Evolutionary conservation across 1,140 invertebrate genomes (phyloP).

Genomic region (Bombus pascuorum): DNA sequence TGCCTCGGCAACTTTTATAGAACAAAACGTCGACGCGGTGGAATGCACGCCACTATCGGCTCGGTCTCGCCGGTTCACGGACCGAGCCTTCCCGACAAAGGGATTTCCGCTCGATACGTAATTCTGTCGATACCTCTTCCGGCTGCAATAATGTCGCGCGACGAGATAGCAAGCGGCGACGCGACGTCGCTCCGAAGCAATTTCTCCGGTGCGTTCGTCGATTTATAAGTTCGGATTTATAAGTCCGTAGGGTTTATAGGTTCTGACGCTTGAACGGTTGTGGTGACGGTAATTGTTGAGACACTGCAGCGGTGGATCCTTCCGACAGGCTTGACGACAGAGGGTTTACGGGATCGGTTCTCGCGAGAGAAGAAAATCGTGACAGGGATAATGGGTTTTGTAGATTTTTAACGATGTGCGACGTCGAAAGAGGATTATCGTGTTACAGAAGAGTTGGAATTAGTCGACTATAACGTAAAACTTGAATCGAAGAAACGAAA

Average conservation of each 20-base stretch:
- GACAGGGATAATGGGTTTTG: neutral
- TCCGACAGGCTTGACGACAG: too few species aligned
- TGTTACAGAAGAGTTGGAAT: too few species aligned
- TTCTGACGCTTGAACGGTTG: neutral
- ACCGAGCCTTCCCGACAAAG: conserved; percentile 12
- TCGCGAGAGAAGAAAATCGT: neutral
- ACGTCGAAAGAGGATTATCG: too few species aligned
- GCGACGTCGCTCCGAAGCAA: neutral
- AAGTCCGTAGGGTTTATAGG: neutral
- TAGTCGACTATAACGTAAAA: too few species aligned
- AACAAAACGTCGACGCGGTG: conserved; percentile 57
- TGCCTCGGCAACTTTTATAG: conserved; percentile 57
- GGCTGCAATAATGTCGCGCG: conserved; percentile 5
- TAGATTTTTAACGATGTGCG: neutral
- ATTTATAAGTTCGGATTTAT: conserved; percentile 24
- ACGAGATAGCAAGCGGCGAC: neutral
- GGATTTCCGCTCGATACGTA: conserved; percentile 32
- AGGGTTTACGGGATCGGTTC: neutral
- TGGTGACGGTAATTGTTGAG: conserved; percentile 14
- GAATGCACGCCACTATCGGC: neutral
- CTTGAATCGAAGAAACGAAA: too few species aligned
- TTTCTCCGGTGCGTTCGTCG: neutral
- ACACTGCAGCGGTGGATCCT: neutral
- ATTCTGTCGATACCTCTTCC: conserved; percentile 22
- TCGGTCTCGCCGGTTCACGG: neutral